Base-by-base conservation (phyloP, 2,113 vertebrate genomes). In the Rhinolophus sinicus region DNA sequence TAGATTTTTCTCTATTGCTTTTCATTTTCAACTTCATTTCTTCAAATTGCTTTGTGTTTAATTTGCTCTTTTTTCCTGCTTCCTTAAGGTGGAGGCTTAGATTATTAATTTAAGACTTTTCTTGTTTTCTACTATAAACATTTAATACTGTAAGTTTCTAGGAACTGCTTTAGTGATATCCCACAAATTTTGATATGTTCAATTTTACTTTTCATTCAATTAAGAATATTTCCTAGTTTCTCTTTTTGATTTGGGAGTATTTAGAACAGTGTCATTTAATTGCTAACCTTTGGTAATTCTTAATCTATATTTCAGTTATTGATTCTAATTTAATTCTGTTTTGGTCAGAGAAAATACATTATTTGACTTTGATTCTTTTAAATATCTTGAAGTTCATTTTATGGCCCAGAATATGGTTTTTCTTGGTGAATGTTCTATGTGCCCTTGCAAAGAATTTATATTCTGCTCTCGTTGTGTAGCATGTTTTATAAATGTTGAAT, bases 281-380 rank as follows among this genome's bases (percentile, higher is more conserved):
- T 78, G 81, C 18, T 16, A 67, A 56, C 73, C 16, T 88, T 72
- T 93, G 65, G 28, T 86, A 78, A 69, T 86, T 80, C 54, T 80
- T 85, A 70, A 56, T 85, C 24, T 93, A 19, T 77, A 6, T 72
- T 72, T 85, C 18, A 76, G 21, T 47, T 93, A 35, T 7, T 90
- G n/a, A 86, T 70, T 87, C 58, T 81, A 38, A 56, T 81, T 90
- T 87, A 76, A 44, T 87, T 94, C 33, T 90, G 70, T 94, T 92
- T 92, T 64, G 40, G 28, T 62, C 30, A 76, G 24, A 88, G 62
- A 88, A 92, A 77, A 87, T 70, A 44, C 24, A 76, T 87, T 82
- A 73, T 62, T 82, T 94, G 35, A 76, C 69, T 92, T 75, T 47
- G 81, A 83, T 88, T 83, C 24, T 76, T 91, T 83, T 83, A 70